Evolutionary conservation across 2,113 vertebrate species (phyloP).

Genomic region (Ardeotis arabs): DNA sequence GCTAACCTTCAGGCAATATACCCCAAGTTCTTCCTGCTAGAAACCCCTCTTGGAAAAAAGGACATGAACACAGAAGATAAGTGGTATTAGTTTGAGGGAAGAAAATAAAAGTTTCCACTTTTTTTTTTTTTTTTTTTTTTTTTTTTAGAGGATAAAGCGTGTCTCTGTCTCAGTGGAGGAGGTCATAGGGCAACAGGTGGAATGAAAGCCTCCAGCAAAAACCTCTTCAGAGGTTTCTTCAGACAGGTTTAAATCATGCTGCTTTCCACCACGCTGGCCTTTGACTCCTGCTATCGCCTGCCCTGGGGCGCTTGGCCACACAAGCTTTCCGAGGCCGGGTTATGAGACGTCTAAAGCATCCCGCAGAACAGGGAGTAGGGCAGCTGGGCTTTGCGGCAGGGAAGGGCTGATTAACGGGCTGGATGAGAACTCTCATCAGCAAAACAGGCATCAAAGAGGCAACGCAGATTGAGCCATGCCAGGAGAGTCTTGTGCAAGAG

Average conservation of each 20-base stretch:
- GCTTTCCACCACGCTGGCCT: not conserved
- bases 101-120: constrained; percentile 16
- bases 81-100: not conserved
- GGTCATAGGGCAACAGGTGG: constrained; percentile 56
- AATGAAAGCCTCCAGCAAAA: constrained; percentile 44
- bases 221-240: constrained; percentile 35
- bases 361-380: not conserved
- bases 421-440: not conserved
- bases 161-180: not conserved
- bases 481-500: not conserved
- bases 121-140: too few species aligned
- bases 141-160: not conserved
- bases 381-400: not conserved
- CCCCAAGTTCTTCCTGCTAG: not conserved
- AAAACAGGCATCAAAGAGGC: not conserved
- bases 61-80: not conserved
- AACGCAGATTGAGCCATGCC: rapidly evolving
- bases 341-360: not conserved
- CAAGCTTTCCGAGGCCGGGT: not conserved
- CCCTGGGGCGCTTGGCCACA: constrained; percentile 35
- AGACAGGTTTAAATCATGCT: constrained; percentile 42
- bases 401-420: not conserved
- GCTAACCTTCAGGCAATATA: not conserved
- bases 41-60: not conserved
- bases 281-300: constrained; percentile 48